phyloP scores from a whole-genome alignment of 2,113 vertebrate genomes.

The Ceyx margarethae region DNA sequence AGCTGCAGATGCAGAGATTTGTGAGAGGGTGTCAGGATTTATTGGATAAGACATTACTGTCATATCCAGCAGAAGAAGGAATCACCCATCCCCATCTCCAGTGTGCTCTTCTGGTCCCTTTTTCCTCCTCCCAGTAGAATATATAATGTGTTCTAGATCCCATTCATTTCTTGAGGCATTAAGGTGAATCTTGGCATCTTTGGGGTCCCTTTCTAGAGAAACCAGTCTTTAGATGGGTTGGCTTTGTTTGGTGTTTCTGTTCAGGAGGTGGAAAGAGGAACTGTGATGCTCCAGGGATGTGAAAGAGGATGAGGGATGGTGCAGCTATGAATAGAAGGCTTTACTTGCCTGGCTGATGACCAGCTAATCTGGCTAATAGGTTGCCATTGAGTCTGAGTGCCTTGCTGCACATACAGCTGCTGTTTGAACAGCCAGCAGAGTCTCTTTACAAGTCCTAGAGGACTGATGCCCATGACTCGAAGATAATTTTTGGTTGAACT shows the following conservation, averaged over 20 bases:
- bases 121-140: neutral
- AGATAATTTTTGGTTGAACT: neutral
- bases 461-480: neutral
- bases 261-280: neutral
- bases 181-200: neutral
- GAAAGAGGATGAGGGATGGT: neutral
- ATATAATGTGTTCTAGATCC: too few species aligned
- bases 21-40: neutral
- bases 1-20: neutral
- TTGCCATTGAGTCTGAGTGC: neutral
- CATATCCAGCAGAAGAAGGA: neutral
- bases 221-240: neutral
- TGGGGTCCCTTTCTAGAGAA: neutral
- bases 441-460: neutral
- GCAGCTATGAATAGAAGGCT: conserved; percentile 22
- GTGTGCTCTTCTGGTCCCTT: rapidly evolving
- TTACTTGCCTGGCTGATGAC: neutral
- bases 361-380: neutral
- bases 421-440: neutral
- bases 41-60: neutral
- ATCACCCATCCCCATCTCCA: neutral
- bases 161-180: neutral
- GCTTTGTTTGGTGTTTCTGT: neutral
- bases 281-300: neutral
- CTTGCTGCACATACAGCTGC: neutral